Evolutionary conservation across 2,797 vertebrate genomes (phyloP), one percentile per base, ranked within the genome.

Genomic region (Acrossocheilus fasciatus): DNA sequence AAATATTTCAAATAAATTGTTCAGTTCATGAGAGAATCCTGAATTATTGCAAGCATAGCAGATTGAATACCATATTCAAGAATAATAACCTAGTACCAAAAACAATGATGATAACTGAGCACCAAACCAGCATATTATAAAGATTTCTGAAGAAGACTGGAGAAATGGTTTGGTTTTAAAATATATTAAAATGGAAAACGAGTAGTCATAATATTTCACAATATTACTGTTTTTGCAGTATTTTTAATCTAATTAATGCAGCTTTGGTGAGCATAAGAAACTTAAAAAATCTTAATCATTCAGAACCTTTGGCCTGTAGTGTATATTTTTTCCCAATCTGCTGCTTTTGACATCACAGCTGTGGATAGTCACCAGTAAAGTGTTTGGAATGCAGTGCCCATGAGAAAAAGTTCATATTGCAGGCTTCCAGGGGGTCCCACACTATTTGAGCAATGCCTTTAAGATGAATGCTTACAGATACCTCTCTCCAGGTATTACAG

Each of bases 401-500:
- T 50, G 62, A 69, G 64, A 36, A 47, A 47, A 81, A 69, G 45
- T 36, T 68, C 6, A 50, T 36, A 81, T 68, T 30, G 59, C n/a
- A 81, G 34, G 11, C 9, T 66, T 69, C 64, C 64, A 50, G 79
- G 79, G 64, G 79, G 79, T 81, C 18, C 79, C 45, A 81, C 4
- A 7, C 45, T 50, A 23, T 69, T 36, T 3, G 30, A 69, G 30
- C 30, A n/a, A 30, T 69, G 26, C 45, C 45, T 69, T 69, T 69
- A 9, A 69, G 64, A 69, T 69, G 45, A 81, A 69, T 50, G 30
- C 43, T 36, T 5, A 69, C 6, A 11, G 39, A 69, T 52, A 47
- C 64, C 45, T 69, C 64, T 69, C 64, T 69, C 59, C 62, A 52
- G 64, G 79, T 81, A 52, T 69, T 81, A 52, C 7, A 81, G 64